These are phyloP conservation scores for Rhineura floridana DNA, from an alignment of 2,113 vertebrate genomes.

Conservation along the genomic window DNA sequence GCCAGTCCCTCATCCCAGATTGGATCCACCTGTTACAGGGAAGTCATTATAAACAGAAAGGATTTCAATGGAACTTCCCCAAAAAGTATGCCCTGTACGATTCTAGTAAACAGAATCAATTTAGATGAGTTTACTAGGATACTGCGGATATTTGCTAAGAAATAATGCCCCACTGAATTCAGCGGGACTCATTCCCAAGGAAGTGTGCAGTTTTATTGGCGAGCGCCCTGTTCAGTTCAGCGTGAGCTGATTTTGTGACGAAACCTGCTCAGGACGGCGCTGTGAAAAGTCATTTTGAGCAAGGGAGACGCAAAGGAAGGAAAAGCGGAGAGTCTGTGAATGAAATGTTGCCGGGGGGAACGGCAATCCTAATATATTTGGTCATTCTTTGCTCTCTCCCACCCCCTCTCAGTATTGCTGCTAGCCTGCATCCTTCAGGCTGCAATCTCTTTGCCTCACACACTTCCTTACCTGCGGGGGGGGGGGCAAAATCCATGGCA, in stretches of 20 bases:
- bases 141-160: not conserved
- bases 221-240: not conserved
- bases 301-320: not conserved
- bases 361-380: not conserved
- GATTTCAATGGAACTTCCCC: not conserved
- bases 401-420: not conserved
- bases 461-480: not conserved
- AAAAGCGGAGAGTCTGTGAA: not conserved
- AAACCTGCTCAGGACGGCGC: not conserved
- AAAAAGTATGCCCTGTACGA: not conserved
- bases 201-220: not conserved
- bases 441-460: not conserved
- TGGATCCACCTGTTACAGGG: not conserved
- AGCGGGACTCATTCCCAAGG: not conserved
- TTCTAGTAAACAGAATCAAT: not conserved
- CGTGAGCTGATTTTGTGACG: not conserved
- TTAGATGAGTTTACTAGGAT: not conserved
- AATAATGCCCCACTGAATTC: not conserved
- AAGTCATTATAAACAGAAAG: not conserved
- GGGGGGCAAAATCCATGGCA: not conserved
- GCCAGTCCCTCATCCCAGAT: not conserved
- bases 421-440: not conserved
- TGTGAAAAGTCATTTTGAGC: not conserved
- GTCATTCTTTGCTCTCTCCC: not conserved
- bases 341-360: not conserved